Base-by-base conservation (phyloP, 2,888 invertebrate species). In the Phaedon cochleariae region DNA sequence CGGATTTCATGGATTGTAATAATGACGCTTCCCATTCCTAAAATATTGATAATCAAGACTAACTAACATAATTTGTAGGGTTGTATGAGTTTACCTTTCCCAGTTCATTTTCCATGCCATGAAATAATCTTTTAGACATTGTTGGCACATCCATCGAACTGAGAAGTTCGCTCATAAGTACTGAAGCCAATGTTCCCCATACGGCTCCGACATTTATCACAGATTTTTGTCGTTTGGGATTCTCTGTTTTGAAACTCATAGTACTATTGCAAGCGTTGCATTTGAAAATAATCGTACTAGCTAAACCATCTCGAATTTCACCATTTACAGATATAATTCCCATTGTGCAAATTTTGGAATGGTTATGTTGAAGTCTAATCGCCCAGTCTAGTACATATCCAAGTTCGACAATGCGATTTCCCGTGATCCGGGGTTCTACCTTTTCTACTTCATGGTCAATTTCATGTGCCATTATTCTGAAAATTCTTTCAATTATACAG, bases 151-250 rank as follows among this genome's bases (percentile, higher is more conserved):
- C 62, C 61, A 72, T 66, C 10, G 60, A 67, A 51, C 64, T 62
- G 9, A 72, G 29, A 9, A 65, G 37, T 54, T 72, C 70, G 7
- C 10, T 48, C 26, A 67, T 17, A 59, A 71, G 67, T 46, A 41
- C 70, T n/a, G 69, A 57, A n/a, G 70, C 68, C 51, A 72, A 15
- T 17, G 67, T 68, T 12, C 67, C 65, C 64, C 67, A 72, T 20
- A 70, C 69, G 46, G 67, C 67, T 17, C 67, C 70, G 49, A 18
- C 34, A 51, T 69, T 72, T 20, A 65, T 59, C 1, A 57, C 12
- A 1, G 67, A 66, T 26, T 51, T 61, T 51, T 51, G 6, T 9
- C 9, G 31, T 1, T 9, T 34, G 6, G 31, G 6, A 34, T 34
- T 34, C 31, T 34, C 31, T 9, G 31, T 34, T 34, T 34, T 10